phyloP scores from a whole-genome alignment of 2,888 invertebrate species.

The Dynastes maya region DNA sequence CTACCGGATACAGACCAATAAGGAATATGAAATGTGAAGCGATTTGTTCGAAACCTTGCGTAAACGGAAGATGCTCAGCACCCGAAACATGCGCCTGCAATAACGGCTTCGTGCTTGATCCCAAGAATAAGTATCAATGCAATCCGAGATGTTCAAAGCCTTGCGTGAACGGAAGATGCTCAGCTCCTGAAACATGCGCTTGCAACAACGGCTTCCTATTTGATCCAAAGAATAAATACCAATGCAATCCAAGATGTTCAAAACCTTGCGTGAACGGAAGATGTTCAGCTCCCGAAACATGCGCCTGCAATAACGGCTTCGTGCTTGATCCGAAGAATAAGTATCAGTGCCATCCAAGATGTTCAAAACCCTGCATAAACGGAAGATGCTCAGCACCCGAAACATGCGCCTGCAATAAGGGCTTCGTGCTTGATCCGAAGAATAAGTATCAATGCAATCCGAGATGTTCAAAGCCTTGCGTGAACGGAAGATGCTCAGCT shows the following conservation, averaged over 20 bases:
- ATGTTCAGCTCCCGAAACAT: constrained; percentile 59
- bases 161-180: constrained; percentile 52
- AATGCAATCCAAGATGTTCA: constrained; percentile 61
- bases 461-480: constrained; percentile 63
- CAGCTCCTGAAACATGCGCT: constrained; percentile 52
- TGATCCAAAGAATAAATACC: constrained; percentile 50
- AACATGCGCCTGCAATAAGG: constrained; percentile 56
- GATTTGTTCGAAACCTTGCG: constrained; percentile 49
- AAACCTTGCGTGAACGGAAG: constrained; percentile 55
- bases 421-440: constrained; percentile 57
- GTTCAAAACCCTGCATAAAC: constrained; percentile 51
- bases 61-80: constrained; percentile 52
- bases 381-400: constrained; percentile 55
- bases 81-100: constrained; percentile 54
- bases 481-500: constrained; percentile 64
- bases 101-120: constrained; percentile 49
- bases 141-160: constrained; percentile 52
- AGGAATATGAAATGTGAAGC: constrained; percentile 42
- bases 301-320: constrained; percentile 52
- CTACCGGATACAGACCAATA: constrained; percentile 51
- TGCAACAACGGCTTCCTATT: constrained; percentile 50
- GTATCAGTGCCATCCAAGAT: constrained; percentile 54
- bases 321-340: constrained; percentile 49
- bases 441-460: constrained; percentile 58
- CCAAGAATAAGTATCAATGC: constrained; percentile 52